Conservation (phyloP, 2,888 invertebrate species). For the Osmoderma eremita region DNA sequence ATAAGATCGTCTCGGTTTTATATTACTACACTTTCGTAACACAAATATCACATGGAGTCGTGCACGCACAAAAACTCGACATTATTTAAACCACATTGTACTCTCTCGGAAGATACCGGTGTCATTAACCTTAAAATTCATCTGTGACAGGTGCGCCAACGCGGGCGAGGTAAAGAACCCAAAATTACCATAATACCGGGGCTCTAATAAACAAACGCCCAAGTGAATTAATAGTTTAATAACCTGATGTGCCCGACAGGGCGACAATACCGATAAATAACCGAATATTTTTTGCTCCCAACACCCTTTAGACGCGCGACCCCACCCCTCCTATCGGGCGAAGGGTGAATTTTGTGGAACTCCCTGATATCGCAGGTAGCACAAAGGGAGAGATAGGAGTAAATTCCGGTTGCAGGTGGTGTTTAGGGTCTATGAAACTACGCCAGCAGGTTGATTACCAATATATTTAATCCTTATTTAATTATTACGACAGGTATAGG, state of each 20-base stretch:
- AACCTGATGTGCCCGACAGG: constrained; percentile 30
- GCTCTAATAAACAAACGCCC: constrained; percentile 40
- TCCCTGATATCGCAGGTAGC: neutral
- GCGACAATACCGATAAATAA: constrained; percentile 32
- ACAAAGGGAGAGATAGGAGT: constrained; percentile 12
- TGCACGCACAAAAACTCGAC: neutral
- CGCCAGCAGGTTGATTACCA: constrained; percentile 42
- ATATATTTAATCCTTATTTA: constrained; percentile 46
- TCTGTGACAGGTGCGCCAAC: constrained; percentile 35
- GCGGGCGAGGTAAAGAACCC: constrained; percentile 19
- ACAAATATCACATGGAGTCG: too few relatives aligned
- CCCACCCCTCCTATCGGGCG: neutral
- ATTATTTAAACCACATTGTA: too few relatives aligned
- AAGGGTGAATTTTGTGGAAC: too few relatives aligned
- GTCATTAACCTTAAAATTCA: constrained; percentile 31
- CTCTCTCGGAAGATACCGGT: too few relatives aligned
- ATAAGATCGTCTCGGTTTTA: constrained; percentile 11
- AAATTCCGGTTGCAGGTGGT: constrained; percentile 44
- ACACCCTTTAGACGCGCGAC: neutral
- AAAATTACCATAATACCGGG: constrained; percentile 29
- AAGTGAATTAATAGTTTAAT: constrained; percentile 42
- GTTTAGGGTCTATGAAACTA: constrained; percentile 40
- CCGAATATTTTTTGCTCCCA: constrained; percentile 32
- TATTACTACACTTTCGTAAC: constrained; percentile 12
- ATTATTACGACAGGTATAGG: constrained; percentile 32